These are phyloP conservation scores for Lucinisca nassula DNA, from an alignment of 2,888 invertebrate genomes.

Conservation along the genomic window DNA sequence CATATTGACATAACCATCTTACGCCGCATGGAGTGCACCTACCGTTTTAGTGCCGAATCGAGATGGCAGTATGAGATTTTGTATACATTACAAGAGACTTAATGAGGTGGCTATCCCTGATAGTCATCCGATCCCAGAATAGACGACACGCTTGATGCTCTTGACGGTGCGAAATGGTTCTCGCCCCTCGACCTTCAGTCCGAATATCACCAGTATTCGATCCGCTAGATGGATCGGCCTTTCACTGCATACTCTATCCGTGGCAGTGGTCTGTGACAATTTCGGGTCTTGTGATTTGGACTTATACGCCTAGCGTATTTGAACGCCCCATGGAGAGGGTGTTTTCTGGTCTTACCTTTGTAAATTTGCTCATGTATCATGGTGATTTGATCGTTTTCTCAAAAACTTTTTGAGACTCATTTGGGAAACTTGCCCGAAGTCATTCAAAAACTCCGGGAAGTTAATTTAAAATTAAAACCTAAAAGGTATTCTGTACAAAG, in stretches of 20 bases:
- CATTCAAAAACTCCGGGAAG: background rate
- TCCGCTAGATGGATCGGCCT: background rate
- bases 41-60: no score
- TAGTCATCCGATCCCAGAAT: background rate
- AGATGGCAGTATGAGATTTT: background rate
- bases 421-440: background rate
- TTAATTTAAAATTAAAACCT: background rate
- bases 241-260: background rate
- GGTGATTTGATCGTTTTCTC: background rate
- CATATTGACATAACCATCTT: no score
- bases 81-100: background rate
- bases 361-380: background rate
- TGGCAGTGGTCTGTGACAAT: background rate
- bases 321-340: background rate
- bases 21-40: no score
- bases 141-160: background rate
- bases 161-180: background rate
- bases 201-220: background rate
- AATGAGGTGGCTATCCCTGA: background rate
- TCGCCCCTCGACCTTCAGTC: background rate
- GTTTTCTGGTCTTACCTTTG: background rate
- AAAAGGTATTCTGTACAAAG: background rate
- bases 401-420: background rate
- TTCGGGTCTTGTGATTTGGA: background rate
- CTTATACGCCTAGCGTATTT: background rate